A percentile compares a stretch with the other conserved stretches of the same genome.
phyloP scores from a whole-genome alignment of 2,113 vertebrate species.

The Hiodon alosoides region DNA sequence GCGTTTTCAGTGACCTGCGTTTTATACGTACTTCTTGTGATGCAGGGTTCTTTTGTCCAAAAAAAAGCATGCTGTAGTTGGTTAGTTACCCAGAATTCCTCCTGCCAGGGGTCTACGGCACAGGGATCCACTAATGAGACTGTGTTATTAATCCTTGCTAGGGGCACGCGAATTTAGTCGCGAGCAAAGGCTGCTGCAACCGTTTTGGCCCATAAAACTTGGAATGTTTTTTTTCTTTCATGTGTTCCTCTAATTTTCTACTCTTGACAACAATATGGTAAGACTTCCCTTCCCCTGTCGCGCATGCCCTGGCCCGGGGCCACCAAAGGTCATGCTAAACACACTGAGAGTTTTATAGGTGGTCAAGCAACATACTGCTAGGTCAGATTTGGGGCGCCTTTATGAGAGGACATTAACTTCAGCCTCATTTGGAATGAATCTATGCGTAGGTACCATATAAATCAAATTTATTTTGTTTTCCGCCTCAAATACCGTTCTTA shows the following conservation, averaged over 20 bases:
- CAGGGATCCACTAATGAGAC: conserved; percentile 63
- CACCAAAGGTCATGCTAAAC: conserved; percentile 51
- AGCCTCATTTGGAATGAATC: conserved; percentile 62
- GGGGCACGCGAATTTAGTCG: conserved; percentile 57
- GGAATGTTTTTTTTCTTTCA: conserved; percentile 67
- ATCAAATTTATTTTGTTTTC: conserved; percentile 64
- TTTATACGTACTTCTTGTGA: too few species aligned
- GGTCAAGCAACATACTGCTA: conserved; percentile 61
- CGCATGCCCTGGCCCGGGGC: conserved; percentile 59
- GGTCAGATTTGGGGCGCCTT: conserved; percentile 58
- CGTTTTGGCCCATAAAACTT: conserved; percentile 54
- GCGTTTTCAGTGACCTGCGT: too few species aligned
- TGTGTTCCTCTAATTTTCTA: conserved; percentile 70
- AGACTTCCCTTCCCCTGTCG: conserved; percentile 67
- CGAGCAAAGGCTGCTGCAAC: conserved; percentile 56
- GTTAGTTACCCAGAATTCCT: conserved; percentile 57
- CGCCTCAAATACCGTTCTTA: conserved; percentile 16
- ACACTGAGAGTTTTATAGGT: conserved; percentile 59
- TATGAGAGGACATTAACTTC: conserved; percentile 56
- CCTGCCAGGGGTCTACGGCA: conserved; percentile 49
- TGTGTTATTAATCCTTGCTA: conserved; percentile 64
- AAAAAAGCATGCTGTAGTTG: conserved; percentile 36
- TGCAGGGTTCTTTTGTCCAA: too few species aligned
- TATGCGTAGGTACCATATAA: conserved; percentile 57
- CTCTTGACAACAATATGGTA: conserved; percentile 70